phyloP scores from a whole-genome alignment of 2,797 vertebrate genomes.

The Hipposideros larvatus region DNA sequence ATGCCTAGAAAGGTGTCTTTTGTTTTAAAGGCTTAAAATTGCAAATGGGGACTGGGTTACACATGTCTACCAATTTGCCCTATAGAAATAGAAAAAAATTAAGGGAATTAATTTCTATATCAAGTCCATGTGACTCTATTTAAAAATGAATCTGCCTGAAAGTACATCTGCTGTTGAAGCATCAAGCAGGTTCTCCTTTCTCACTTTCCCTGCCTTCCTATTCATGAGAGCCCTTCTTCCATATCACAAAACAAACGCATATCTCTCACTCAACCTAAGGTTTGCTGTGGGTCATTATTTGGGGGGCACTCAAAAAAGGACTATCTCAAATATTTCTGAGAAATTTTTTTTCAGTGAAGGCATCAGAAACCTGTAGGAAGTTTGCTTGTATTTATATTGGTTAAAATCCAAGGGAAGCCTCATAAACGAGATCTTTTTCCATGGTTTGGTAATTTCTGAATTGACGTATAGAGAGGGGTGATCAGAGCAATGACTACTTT shows the following conservation, averaged over 20 bases:
- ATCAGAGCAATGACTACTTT: background rate
- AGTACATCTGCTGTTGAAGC: background rate
- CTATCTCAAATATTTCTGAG: background rate
- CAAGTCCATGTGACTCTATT: background rate
- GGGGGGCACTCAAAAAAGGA: background rate
- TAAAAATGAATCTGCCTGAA: background rate
- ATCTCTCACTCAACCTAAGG: background rate
- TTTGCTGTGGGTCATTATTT: background rate
- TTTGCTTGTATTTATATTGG: background rate
- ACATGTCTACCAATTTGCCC: background rate
- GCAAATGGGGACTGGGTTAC: background rate
- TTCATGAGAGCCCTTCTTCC: background rate
- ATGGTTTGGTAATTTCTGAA: background rate
- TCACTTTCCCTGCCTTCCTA: background rate
- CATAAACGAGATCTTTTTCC: background rate
- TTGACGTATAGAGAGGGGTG: background rate
- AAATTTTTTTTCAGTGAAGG: background rate
- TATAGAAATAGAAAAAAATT: background rate
- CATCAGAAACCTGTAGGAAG: background rate
- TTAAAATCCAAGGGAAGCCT: background rate
- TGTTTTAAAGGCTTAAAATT: background rate
- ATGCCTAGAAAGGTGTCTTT: background rate
- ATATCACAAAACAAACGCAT: background rate
- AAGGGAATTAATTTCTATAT: background rate
- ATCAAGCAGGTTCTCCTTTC: background rate